Percentiles rank a stretch among this genome's conserved stretches.
Conservation (phyloP, 2,888 invertebrate species). For the Ophioninae sp. region DNA sequence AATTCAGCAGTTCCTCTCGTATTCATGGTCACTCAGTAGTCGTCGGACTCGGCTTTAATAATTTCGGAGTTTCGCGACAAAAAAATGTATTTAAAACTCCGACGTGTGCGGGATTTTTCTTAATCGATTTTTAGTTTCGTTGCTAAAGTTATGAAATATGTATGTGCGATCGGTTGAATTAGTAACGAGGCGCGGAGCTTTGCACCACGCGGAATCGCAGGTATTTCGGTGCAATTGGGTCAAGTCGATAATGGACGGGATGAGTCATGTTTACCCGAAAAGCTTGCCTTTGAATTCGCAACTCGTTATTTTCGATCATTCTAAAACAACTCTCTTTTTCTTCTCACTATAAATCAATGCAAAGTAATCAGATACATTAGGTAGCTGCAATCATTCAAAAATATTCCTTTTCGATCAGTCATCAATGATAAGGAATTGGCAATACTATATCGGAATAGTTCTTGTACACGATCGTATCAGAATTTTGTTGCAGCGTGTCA, state of each 20-base stretch:
- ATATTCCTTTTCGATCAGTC: background rate
- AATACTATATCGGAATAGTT: background rate
- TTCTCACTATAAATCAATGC: background rate
- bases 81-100: background rate
- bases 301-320: background rate
- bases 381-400: background rate
- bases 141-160: background rate
- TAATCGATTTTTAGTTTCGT: background rate
- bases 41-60: too few species aligned
- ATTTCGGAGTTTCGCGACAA: background rate
- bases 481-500: background rate
- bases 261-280: constrained; percentile 27
- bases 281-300: background rate
- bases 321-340: background rate
- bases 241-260: constrained; percentile 26
- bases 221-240: constrained; percentile 36
- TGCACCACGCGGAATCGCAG: background rate
- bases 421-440: background rate
- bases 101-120: background rate
- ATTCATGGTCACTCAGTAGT: too few species aligned
- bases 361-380: constrained; percentile 17
- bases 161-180: background rate
- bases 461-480: constrained; percentile 1
- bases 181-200: constrained; percentile 5
- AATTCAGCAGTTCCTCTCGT: too few species aligned